phyloP scores from a whole-genome alignment of 2,888 invertebrate genomes.

The Lasioglossum pauxillum region DNA sequence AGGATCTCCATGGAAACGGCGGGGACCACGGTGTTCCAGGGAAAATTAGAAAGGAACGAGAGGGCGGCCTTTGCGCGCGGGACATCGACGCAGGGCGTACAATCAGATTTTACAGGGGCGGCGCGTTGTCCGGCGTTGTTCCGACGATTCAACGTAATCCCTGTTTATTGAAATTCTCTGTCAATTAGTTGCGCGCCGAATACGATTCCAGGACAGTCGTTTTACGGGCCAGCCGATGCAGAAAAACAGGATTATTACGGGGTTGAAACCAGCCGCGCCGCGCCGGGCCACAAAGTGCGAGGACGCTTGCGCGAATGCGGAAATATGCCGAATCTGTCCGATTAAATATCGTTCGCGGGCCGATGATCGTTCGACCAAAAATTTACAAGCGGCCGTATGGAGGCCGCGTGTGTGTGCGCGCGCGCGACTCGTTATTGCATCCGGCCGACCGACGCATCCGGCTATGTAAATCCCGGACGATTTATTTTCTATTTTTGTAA shows the following conservation, averaged over 20 bases:
- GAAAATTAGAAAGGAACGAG: not conserved
- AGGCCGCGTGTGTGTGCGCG: not conserved
- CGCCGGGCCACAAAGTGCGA: no score
- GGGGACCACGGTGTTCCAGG: not conserved
- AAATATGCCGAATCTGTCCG: conserved; percentile 59
- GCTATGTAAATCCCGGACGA: conserved; percentile 45
- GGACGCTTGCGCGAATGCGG: conserved; percentile 4
- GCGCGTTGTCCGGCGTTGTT: conserved; percentile 24
- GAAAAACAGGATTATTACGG: conserved; percentile 53
- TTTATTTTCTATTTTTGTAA: conserved; percentile 59
- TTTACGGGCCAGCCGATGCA: conserved; percentile 30
- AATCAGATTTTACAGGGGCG: conserved; percentile 41
- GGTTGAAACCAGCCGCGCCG: not conserved
- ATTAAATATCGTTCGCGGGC: conserved; percentile 55
- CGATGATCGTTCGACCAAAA: conserved; percentile 58
- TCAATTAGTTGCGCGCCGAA: conserved; percentile 41
- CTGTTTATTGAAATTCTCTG: conserved; percentile 56
- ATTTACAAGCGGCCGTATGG: conserved; percentile 58
- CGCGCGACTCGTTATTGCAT: conserved; percentile 41
- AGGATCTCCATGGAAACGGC: not conserved
- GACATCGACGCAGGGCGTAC: not conserved
- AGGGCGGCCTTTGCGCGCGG: not conserved
- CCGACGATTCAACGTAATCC: conserved; percentile 36
- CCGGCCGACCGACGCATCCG: conserved; percentile 35
- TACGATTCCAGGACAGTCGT: conserved; percentile 19